Conservation (phyloP, 2,797 vertebrate species). For the Characodon lateralis region DNA sequence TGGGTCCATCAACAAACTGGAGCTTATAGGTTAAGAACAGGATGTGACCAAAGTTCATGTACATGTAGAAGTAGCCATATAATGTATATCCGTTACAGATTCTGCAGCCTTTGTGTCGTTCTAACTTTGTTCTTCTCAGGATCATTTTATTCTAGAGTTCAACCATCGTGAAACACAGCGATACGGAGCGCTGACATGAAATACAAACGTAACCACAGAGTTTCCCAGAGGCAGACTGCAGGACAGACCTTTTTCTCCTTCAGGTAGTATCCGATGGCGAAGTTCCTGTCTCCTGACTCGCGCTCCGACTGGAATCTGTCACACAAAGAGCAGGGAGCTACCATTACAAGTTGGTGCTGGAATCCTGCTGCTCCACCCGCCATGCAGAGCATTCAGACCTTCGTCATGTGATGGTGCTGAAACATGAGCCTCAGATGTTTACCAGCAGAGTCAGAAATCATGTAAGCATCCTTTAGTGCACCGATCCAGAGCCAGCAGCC, state of each 20-base stretch:
- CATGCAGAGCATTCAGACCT: constrained; percentile 17
- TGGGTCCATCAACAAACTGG: no score
- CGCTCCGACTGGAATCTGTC: constrained; percentile 96
- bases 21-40: no score
- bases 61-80: no score
- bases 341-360: constrained; percentile 31
- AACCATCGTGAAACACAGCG: no score
- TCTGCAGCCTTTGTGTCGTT: no score
- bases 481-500: neutral
- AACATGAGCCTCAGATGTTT: constrained; percentile 31
- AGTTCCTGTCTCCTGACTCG: constrained; percentile 96
- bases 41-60: no score
- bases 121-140: no score
- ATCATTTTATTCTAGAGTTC: no score
- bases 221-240: neutral
- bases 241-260: constrained; percentile 95
- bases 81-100: no score
- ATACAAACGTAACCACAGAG: no score
- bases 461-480: no score
- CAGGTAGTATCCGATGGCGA: constrained; percentile 98
- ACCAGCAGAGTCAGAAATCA: neutral
- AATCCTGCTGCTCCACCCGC: constrained; percentile 23
- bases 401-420: constrained; percentile 28
- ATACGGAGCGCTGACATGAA: no score
- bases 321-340: constrained; percentile 41